These are phyloP conservation scores for Conus ventricosus DNA, from an alignment of 1,140 invertebrate species.

Conservation along the genomic window DNA sequence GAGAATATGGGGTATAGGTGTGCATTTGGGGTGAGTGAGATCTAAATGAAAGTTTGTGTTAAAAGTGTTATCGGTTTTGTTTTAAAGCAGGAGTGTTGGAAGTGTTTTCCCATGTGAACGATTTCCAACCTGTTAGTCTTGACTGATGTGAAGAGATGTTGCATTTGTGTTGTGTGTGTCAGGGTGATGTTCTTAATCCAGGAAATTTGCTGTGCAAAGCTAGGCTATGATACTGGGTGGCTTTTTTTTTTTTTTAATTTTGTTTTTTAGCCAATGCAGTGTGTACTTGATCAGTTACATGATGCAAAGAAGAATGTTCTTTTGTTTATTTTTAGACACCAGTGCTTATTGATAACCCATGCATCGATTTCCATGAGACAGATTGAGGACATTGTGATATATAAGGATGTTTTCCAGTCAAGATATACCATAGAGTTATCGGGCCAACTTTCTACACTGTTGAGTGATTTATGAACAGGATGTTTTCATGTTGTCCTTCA, in stretches of 20 bases:
- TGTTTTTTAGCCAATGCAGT: background rate
- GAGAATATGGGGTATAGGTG: background rate
- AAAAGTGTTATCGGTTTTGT: background rate
- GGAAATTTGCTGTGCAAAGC: background rate
- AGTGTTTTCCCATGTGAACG: background rate
- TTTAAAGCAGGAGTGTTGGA: background rate
- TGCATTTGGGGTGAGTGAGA: background rate
- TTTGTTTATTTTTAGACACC: no score
- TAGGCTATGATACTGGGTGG: background rate
- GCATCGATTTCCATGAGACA: no score
- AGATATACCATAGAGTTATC: no score
- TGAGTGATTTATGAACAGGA: no score
- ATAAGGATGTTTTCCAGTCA: no score
- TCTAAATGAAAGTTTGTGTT: background rate
- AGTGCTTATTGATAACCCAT: no score
- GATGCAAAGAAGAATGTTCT: background rate
- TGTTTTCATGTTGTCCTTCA: no score
- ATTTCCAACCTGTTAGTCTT: background rate
- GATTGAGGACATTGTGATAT: no score
- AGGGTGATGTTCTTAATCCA: background rate
- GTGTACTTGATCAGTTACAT: background rate
- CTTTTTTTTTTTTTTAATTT: background rate
- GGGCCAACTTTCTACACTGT: no score
- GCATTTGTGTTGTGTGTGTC: background rate
- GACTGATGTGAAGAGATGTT: background rate